Evolutionary conservation across 2,888 invertebrate genomes (phyloP), one percentile per base, ranked within the genome.

Genomic region (Netelia inedita): DNA sequence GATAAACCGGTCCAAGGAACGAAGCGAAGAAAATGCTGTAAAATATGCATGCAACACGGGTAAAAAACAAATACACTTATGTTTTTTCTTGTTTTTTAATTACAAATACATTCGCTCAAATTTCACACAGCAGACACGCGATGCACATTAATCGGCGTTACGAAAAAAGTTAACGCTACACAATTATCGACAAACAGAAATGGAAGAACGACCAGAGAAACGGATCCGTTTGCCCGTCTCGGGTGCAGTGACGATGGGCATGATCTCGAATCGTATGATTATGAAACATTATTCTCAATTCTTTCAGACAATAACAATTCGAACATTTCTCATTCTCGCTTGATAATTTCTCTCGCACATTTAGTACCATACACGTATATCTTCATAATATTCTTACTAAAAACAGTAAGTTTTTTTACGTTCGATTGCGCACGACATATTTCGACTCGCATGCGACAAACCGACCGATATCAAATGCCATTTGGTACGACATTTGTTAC

Each of bases 51-150:
- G 55, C 19, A 50, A 14, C 11, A 1, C 50, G 50, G 5, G 50
- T 50, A 3, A 50, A 78, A 50, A 73, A 85, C 86, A 79, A 82
- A 86, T 80, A 78, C 68, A 79, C 59, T 74, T 87, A 53, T 66
- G 71, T 85, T 87, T 74, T 71, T 74, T 85, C 87, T 88, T 85
- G 85, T 87, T 88, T 87, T 84, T 87, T 87, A 86, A 90, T 89
- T 91, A 92, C 89, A 92, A 91, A 91, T 89, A 90, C 91, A 91
- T 88, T 88, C 91, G 89, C 87, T 88, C 92, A 69, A 78, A 85
- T 89, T 88, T 80, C 90, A 91, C 89, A 88, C 89, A 89, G 79
- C 69, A 86, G 82, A 81, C 66, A 82, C 75, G 71, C 71, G 73
- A 76, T 71, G 72, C 84, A 86, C 61, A 69, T 23, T 21, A 81